phyloP scores from a whole-genome alignment of 2,113 vertebrate genomes.

The Rhea americana region DNA sequence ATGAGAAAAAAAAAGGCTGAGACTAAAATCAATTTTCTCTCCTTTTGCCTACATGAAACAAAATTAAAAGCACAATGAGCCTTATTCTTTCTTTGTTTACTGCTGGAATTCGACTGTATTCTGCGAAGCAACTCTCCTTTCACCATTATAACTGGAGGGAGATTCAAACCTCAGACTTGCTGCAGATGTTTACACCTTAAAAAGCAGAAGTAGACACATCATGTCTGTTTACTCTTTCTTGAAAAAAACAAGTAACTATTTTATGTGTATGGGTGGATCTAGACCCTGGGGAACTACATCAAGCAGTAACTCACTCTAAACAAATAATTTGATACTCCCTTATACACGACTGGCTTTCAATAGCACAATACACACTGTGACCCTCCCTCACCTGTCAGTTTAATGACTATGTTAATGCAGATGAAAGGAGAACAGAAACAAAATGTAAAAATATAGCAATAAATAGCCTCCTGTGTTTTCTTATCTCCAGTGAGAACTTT shows the following conservation, averaged over 20 bases:
- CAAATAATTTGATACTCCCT: neutral
- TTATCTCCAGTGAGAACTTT: constrained; percentile 26
- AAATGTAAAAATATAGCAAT: constrained; percentile 37
- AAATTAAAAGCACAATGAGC: constrained; percentile 66
- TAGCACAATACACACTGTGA: neutral
- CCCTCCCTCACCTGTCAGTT: constrained; percentile 12
- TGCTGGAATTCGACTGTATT: constrained; percentile 36
- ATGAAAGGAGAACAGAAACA: constrained; percentile 40
- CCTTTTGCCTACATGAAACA: constrained; percentile 62
- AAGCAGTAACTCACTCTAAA: neutral
- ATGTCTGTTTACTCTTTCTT: neutral
- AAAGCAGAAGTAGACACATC: neutral
- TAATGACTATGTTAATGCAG: constrained; percentile 10
- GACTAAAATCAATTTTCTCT: constrained; percentile 62
- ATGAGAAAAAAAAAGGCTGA: constrained; percentile 56
- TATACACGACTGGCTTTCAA: neutral
- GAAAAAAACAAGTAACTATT: neutral
- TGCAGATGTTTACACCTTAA: constrained; percentile 28
- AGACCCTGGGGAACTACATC: neutral
- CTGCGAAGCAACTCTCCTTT: constrained; percentile 52
- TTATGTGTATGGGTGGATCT: neutral
- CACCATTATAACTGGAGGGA: neutral
- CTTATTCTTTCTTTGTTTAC: constrained; percentile 62
- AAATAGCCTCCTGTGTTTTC: constrained; percentile 36
- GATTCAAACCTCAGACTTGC: neutral